Evolutionary conservation across 1,140 invertebrate species (phyloP), one percentile per base, ranked within the genome.

Genomic region (Ylistrum balloti): DNA sequence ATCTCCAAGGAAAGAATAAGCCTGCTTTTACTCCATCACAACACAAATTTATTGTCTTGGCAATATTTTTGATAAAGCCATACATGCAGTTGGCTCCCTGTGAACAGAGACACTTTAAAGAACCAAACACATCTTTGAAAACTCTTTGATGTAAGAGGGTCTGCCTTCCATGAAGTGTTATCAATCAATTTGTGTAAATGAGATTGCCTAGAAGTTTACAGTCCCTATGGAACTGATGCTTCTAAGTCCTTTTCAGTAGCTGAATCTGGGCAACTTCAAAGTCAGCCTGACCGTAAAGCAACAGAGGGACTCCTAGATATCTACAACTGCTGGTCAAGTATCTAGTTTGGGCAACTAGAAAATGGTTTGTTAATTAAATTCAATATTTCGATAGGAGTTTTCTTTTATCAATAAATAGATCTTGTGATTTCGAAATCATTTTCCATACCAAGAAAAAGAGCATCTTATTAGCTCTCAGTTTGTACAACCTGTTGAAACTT

Each of bases 161-260:
- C 56, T 74, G 56, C 22, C 56, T 74, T 74, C 56, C n/a, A 28
- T 28, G 56, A 74, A 74, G 56, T 74, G n/a, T 74, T 74, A 74
- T 74, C 56, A 74, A 74, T 74, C 56, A 74, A 74, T 74, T 74
- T 74, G 56, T 74, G 56, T 28, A 74, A 74, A 74, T 74, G 56
- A 74, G 56, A 74, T 74, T 74, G 56, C 20, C 56, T n/a, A n/a
- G 22, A 17, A 74, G 56, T 74, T 74, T 74, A 28, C 56, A 74
- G 28, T n/a, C 56, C 56, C 56, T 74, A 74, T 74, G 56, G 56
- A 74, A 74, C 56, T 17, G 17, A 74, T 74, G n/a, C 56, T 74
- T 74, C 56, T 74, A 74, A 74, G 56, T 28, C 56, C 56, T 74
- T 74, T 74, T 17, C n/a, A 74, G 56, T 28, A 28, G 56, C n/a